phyloP scores from a whole-genome alignment of 2,113 vertebrate genomes.

The Colius striatus region DNA sequence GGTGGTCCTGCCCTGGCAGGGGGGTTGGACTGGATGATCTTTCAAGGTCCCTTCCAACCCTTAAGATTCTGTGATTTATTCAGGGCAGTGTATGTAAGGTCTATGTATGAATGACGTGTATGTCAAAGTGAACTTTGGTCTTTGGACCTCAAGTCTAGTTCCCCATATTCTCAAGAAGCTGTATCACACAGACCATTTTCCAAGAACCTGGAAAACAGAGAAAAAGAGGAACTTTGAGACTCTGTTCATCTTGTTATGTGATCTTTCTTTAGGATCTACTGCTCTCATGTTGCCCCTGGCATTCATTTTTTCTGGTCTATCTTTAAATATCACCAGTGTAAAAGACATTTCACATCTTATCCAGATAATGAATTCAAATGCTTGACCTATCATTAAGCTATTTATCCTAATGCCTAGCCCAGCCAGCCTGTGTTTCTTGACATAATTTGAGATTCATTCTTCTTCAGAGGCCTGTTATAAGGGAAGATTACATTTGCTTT shows the following conservation, averaged over 20 bases:
- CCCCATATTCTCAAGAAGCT: neutral
- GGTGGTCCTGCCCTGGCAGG: too few species aligned
- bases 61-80: neutral
- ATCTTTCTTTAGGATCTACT: neutral
- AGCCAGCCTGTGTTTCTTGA: neutral
- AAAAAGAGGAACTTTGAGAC: neutral
- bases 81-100: accelerated
- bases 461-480: neutral
- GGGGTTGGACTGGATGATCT: too few species aligned
- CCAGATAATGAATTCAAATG: neutral
- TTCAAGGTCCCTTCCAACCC: too few species aligned
- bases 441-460: neutral
- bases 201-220: neutral
- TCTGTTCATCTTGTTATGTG: accelerated
- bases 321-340: neutral
- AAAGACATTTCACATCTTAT: neutral
- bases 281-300: neutral
- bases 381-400: neutral
- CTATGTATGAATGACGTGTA: neutral
- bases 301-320: neutral
- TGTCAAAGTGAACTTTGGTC: neutral
- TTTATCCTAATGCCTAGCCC: neutral
- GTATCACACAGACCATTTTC: accelerated
- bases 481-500: neutral
- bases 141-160: neutral